Conservation (phyloP, 2,113 vertebrate species). For the Myocastor coypus region DNA sequence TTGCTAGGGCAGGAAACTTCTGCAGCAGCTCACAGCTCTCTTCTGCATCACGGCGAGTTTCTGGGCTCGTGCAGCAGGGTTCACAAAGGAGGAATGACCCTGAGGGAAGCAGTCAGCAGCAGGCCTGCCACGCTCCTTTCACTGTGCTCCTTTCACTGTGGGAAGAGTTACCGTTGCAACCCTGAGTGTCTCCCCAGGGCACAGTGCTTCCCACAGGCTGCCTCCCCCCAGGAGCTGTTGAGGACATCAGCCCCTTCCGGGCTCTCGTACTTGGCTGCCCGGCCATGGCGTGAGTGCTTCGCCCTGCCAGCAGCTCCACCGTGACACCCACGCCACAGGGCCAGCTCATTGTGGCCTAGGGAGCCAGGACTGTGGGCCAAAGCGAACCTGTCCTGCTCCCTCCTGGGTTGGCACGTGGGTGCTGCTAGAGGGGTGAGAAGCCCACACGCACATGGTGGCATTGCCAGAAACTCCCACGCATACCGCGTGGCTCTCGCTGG, state of each 20-base stretch:
- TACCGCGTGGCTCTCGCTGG: neutral
- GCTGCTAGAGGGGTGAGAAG: neutral
- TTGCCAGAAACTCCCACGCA: neutral
- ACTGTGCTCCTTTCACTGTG: neutral
- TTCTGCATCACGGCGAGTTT: constrained; percentile 2
- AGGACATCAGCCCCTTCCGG: neutral
- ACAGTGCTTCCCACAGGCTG: too few species aligned
- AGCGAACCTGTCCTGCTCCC: neutral
- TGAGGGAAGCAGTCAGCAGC: neutral
- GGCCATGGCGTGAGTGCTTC: neutral
- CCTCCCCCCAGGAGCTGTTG: neutral
- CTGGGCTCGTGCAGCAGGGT: neutral
- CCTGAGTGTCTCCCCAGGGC: neutral
- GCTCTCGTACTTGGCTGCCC: too few species aligned
- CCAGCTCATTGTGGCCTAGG: too few species aligned
- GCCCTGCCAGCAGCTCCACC: neutral
- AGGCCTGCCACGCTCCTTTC: neutral
- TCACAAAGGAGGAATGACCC: neutral
- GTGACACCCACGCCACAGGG: neutral
- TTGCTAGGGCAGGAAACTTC: constrained; percentile 55
- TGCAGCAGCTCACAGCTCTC: neutral
- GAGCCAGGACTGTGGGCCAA: neutral
- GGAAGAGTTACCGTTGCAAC: neutral
- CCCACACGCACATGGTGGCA: neutral
- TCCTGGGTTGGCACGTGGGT: too few species aligned